Evolutionary conservation across 2,113 vertebrate species (phyloP), one percentile per base, ranked within the genome.

Genomic region (Sminthopsis crassicaudata): DNA sequence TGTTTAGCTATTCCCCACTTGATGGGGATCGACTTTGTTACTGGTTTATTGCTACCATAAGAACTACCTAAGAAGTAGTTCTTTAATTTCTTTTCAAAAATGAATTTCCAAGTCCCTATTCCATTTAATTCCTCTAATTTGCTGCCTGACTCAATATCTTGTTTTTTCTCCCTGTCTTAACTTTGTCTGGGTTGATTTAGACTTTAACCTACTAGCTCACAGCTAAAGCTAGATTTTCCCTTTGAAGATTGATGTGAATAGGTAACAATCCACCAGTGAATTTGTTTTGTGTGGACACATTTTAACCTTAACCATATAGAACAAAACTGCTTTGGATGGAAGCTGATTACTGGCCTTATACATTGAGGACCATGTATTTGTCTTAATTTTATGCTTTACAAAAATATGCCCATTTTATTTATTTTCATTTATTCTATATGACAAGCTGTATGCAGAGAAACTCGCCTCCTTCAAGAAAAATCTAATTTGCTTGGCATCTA

Each of bases 291-390:
- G 26, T 89, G 60, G 57, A 91, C 50, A 90, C 0, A 12, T 24
- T 90, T 89, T 48, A 26, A 3, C 9, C 25, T 90, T 48, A 53
- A 91, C 24, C 12, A 90, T 76, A 93, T 46, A 42, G 88, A 93
- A 92, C 50, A 91, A 9, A 94, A n/a, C 92, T 92, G 93, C 96
- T 96, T 89, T 25, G 94, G 53, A 36, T 89, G 51, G 25, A 95
- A 95, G 92, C 95, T n/a, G 94, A n/a, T 25, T 76, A 25, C 76
- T 93, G 93, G 2, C 16, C 30, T 84, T 84, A n/a, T 42, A 84
- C 67, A 23, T 8, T 42, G n/a, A 3, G 6, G n/a, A 84, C n/a
- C 19, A 6, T 42, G n/a, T 42, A 42, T 84, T 84, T 84, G 67
- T 42, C 19, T 89, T 94, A 55, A 91, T 48, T 95, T 93, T 84